Evolutionary conservation across 2,113 vertebrate species (phyloP).

Genomic region (Oreochromis niloticus): DNA sequence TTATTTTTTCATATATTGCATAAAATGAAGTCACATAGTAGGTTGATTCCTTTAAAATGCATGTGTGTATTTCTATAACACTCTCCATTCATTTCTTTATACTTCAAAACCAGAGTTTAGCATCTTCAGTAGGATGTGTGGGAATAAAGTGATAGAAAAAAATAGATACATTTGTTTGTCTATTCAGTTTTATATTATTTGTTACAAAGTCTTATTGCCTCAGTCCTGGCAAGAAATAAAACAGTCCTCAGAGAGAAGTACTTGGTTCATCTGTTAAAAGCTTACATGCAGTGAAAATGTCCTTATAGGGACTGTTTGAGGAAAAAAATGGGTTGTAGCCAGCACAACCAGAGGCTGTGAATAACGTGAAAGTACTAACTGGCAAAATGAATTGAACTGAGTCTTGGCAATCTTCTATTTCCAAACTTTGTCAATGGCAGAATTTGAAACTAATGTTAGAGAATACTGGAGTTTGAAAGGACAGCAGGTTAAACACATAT

Average conservation of each 20-base stretch:
- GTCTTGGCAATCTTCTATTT: background rate
- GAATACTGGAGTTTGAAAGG: background rate
- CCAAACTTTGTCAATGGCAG: background rate
- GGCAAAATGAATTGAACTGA: background rate
- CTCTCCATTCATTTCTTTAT: background rate
- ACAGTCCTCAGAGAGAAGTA: background rate
- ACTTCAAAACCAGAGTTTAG: background rate
- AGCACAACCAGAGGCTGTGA: background rate
- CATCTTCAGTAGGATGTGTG: background rate
- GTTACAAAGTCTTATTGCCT: background rate
- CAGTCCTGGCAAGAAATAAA: background rate
- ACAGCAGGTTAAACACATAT: constrained; percentile 20
- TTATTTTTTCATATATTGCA: background rate
- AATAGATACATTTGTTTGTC: background rate
- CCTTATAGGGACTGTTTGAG: background rate
- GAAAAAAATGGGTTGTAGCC: background rate
- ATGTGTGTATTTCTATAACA: background rate
- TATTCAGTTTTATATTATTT: background rate
- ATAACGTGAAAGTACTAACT: background rate
- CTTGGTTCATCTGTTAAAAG: background rate
- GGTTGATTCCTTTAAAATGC: background rate
- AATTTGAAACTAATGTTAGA: background rate
- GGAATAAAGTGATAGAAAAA: background rate
- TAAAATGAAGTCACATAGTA: background rate
- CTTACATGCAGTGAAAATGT: background rate